Conservation (phyloP, 2,888 invertebrate species). For the Cepaea hortensis region DNA sequence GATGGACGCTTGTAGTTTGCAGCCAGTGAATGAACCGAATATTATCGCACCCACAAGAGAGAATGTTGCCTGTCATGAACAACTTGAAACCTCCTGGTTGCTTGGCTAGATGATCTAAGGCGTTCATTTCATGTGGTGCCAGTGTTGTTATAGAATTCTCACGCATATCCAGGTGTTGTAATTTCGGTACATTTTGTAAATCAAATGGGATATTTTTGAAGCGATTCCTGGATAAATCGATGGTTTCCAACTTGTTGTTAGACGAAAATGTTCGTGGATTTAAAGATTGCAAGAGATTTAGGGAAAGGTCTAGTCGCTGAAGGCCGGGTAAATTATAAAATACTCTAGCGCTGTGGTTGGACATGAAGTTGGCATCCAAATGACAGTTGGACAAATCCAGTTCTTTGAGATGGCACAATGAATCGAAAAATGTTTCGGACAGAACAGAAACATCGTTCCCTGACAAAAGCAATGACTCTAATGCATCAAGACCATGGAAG, state of each 20-base stretch:
- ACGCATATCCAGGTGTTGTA: background rate
- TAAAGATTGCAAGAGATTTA: conserved; percentile 4
- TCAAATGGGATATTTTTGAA: conserved; percentile 36
- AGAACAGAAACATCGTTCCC: conserved; percentile 15
- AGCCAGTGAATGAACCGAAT: conserved; percentile 33
- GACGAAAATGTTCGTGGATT: background rate
- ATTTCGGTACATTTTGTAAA: conserved; percentile 8
- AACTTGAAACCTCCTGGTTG: background rate
- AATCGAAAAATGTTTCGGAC: conserved; percentile 32
- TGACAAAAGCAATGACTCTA: conserved; percentile 9
- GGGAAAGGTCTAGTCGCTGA: conserved; percentile 15
- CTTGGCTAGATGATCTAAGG: conserved; percentile 11
- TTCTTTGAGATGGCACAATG: background rate
- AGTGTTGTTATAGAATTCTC: conserved; percentile 22
- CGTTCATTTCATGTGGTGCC: background rate
- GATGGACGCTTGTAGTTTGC: background rate
- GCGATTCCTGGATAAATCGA: conserved; percentile 19
- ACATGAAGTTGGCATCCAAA: background rate
- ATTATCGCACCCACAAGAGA: conserved; percentile 34
- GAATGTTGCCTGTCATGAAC: conserved; percentile 21
- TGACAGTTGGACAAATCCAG: background rate
- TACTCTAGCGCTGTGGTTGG: conserved; percentile 1
- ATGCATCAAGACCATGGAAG: background rate
- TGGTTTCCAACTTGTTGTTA: background rate
- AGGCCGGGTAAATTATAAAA: background rate